Evolutionary conservation across 2,113 vertebrate genomes (phyloP).

Genomic region (Agapornis roseicollis): DNA sequence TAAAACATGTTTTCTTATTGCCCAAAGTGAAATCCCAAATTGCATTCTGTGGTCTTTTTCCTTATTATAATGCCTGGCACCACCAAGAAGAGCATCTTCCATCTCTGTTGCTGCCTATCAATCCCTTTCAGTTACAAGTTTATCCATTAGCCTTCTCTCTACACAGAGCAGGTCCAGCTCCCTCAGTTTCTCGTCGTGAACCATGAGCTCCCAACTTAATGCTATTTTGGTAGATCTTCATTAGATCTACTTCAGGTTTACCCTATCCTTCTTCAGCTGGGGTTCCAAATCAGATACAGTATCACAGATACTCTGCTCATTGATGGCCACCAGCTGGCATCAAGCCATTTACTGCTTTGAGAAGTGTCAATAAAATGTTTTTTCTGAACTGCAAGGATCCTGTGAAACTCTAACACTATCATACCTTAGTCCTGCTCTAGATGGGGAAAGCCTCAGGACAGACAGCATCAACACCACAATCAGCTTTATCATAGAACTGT

Average conservation of each 20-base stretch:
- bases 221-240: neutral
- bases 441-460: neutral
- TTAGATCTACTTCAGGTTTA: neutral
- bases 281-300: neutral
- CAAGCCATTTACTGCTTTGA: neutral
- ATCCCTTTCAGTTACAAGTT: neutral
- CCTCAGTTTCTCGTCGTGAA: neutral
- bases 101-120: neutral
- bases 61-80: neutral
- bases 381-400: neutral
- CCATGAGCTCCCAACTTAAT: rapidly evolving
- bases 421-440: neutral
- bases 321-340: neutral
- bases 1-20: neutral
- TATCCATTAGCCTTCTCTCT: neutral
- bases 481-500: neutral
- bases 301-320: neutral
- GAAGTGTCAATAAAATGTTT: neutral
- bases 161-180: neutral
- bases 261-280: neutral
- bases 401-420: neutral
- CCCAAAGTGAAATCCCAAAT: neutral
- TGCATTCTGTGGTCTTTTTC: neutral
- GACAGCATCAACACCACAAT: neutral
- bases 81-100: neutral